Evolutionary conservation across 64 coral and sea anemone species (phyloP).

Genomic region (Porites australiensis): DNA sequence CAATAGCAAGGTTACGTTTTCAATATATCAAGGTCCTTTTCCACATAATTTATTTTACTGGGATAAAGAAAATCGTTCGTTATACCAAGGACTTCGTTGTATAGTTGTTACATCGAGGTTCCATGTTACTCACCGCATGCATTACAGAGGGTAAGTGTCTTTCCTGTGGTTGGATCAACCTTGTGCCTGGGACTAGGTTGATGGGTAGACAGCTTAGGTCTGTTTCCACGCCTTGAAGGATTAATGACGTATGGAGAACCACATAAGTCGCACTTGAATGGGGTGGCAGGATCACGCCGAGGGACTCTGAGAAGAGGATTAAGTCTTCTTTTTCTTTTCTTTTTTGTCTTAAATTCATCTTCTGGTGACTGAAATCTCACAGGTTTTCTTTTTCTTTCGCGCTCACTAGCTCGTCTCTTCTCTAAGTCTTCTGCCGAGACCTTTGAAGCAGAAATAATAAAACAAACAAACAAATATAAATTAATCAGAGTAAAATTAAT

Average conservation of each 20-base stretch:
- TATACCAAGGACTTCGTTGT: no score
- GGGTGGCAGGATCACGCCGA: slow-evolving; percentile 42
- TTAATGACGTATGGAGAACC: slow-evolving; percentile 96
- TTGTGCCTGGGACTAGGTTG: slow-evolving; percentile 96
- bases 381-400: slow-evolving; percentile 88
- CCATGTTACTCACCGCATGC: slow-evolving; percentile 84
- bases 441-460: background rate
- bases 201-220: slow-evolving; percentile 80
- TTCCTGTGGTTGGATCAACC: slow-evolving; percentile 89
- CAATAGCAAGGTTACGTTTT: no score
- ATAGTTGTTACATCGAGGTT: background rate
- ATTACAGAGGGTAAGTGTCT: slow-evolving; percentile 92
- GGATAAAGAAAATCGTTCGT: no score
- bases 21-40: no score
- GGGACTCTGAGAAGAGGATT: slow-evolving; percentile 55
- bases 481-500: no score
- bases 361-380: slow-evolving; percentile 70
- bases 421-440: slow-evolving; percentile 45
- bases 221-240: slow-evolving; percentile 91
- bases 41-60: no score
- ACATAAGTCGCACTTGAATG: slow-evolving; percentile 99
- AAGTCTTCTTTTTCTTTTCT: slow-evolving; percentile 71
- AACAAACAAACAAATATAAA: background rate
- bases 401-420: slow-evolving; percentile 64
- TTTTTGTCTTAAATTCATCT: slow-evolving; percentile 70